These are phyloP conservation scores for Empis stercorea DNA, from an alignment of 2,888 invertebrate genomes.

Conservation along the genomic window DNA sequence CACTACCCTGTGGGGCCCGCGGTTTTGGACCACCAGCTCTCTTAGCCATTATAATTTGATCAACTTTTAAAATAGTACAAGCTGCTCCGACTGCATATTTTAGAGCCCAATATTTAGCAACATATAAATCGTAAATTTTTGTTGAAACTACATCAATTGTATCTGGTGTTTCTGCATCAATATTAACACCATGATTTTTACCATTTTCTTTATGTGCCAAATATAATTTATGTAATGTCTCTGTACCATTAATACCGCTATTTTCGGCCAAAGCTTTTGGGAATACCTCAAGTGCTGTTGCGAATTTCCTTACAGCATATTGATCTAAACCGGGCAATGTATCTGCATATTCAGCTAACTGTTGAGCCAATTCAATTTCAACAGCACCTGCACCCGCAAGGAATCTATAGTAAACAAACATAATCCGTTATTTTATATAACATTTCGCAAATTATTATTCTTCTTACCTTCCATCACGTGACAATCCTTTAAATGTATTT, in stretches of 20 bases:
- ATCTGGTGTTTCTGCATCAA: constrained; percentile 60
- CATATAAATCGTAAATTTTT: constrained; percentile 70
- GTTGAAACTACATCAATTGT: constrained; percentile 64
- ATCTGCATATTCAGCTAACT: constrained; percentile 76
- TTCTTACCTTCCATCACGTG: constrained; percentile 52
- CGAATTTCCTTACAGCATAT: constrained; percentile 92
- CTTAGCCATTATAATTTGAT: constrained; percentile 98
- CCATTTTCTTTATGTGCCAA: constrained; percentile 85
- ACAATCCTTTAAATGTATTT: constrained; percentile 90
- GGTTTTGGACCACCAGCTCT: constrained; percentile 91
- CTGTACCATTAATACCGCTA: constrained; percentile 78
- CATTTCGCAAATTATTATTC: not conserved
- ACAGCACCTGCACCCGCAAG: constrained; percentile 91
- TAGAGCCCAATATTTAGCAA: constrained; percentile 83
- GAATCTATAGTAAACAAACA: constrained; percentile 37
- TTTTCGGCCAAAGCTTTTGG: constrained; percentile 92
- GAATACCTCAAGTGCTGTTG: constrained; percentile 74
- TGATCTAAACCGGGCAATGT: constrained; percentile 91
- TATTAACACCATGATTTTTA: constrained; percentile 72
- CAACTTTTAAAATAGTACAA: constrained; percentile 81
- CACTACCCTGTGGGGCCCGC: constrained; percentile 50
- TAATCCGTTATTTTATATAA: not conserved
- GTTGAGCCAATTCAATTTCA: constrained; percentile 85
- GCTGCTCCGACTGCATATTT: constrained; percentile 93
- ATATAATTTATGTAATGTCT: constrained; percentile 77